Evolutionary conservation across 2,797 vertebrate species (phyloP).

Genomic region (Artibeus lituratus): DNA sequence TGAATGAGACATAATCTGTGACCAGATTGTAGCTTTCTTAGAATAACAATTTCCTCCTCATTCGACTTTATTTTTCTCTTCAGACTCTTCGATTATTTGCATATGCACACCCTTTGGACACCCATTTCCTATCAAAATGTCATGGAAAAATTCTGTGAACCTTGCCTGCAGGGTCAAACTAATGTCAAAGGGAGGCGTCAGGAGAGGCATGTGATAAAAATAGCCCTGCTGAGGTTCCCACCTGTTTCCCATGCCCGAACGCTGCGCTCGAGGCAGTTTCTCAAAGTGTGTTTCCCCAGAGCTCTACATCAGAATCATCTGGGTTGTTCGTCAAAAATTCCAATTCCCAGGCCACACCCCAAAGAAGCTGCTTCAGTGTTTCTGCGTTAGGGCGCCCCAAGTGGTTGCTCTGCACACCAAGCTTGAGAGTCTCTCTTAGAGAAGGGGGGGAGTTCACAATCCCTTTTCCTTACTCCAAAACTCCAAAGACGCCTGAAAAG

Average conservation of each 20-base stretch:
- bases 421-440: neutral
- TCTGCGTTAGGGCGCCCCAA: neutral
- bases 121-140: constrained; percentile 26
- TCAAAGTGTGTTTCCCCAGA: neutral
- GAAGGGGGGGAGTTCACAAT: neutral
- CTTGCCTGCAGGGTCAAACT: constrained; percentile 12
- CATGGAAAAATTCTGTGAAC: constrained; percentile 40
- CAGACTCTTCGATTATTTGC: neutral
- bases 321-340: constrained; percentile 26
- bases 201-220: constrained; percentile 40
- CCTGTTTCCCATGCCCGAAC: neutral
- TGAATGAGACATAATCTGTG: neutral
- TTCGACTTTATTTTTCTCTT: neutral
- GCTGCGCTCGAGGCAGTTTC: neutral
- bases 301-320: neutral
- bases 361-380: neutral
- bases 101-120: neutral
- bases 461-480: neutral
- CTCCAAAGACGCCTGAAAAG: neutral
- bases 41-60: neutral
- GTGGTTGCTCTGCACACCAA: neutral
- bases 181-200: neutral
- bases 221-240: neutral
- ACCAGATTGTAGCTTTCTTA: neutral
- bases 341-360: neutral